phyloP scores from a whole-genome alignment of 2,113 vertebrate species.

The Urocolius indicus region DNA sequence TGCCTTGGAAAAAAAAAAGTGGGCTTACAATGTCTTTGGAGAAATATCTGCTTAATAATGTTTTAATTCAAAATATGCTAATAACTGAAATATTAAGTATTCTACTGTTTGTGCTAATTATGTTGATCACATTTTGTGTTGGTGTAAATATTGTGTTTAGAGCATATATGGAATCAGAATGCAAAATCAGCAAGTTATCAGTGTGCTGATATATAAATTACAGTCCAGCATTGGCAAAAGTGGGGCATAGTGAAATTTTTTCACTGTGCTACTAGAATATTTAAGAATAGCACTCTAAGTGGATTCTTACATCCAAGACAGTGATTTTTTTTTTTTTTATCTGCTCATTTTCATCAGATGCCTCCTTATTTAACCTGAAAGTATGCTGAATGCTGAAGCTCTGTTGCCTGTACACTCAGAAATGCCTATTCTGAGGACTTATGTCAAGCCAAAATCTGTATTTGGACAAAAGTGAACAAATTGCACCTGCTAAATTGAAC shows the following conservation, averaged over 20 bases:
- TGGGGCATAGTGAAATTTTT: slow-evolving; percentile 24
- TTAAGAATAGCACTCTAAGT: not conserved
- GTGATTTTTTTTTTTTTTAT: not conserved
- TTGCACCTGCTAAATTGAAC: not conserved
- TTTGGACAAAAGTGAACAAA: not conserved
- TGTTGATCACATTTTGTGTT: slow-evolving; percentile 29
- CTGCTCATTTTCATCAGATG: not conserved
- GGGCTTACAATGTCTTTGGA: slow-evolving; percentile 56
- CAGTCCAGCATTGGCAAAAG: not conserved
- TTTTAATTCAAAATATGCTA: slow-evolving; percentile 65
- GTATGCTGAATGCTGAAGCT: not conserved
- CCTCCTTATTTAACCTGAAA: not conserved
- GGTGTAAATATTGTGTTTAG: slow-evolving; percentile 49
- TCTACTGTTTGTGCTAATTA: slow-evolving; percentile 56
- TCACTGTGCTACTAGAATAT: not conserved
- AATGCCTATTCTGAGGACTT: not conserved
- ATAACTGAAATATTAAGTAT: slow-evolving; percentile 48
- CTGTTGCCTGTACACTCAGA: not conserved
- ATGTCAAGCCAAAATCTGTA: not conserved
- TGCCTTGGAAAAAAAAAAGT: slow-evolving; percentile 21
- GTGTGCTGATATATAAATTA: slow-evolving; percentile 24
- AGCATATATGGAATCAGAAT: slow-evolving; percentile 29
- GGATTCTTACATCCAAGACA: not conserved
- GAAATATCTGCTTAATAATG: slow-evolving; percentile 48
- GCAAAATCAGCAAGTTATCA: slow-evolving; percentile 43